phyloP scores from a whole-genome alignment of 2,113 vertebrate genomes.

The Nanorana parkeri region DNA sequence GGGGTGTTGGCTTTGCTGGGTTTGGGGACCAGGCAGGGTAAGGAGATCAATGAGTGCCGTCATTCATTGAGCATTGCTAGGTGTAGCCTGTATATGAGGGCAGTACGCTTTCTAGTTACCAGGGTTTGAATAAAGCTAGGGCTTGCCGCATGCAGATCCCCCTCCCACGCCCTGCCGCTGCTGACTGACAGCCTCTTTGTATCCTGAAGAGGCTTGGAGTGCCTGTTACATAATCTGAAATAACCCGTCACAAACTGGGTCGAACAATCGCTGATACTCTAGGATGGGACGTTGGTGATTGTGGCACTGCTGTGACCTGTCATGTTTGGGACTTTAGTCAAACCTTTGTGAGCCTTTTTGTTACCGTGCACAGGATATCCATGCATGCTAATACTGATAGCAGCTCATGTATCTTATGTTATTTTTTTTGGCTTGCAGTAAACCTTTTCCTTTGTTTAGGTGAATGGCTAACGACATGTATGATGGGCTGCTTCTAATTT shows the following conservation, averaged over 20 bases:
- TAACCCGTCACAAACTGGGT: slow-evolving; percentile 26
- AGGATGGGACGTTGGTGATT: too few relatives aligned
- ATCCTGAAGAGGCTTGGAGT: slow-evolving; percentile 13
- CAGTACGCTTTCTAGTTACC: background rate
- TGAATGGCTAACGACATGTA: too few relatives aligned
- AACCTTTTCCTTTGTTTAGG: too few relatives aligned
- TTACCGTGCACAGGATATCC: too few relatives aligned
- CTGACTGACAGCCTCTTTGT: slow-evolving; percentile 22
- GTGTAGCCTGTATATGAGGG: background rate
- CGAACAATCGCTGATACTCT: background rate
- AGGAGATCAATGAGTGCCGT: background rate
- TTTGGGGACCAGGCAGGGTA: background rate
- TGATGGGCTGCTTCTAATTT: too few relatives aligned
- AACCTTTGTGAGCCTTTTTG: too few relatives aligned
- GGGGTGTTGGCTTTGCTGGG: background rate
- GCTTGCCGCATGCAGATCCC: slow-evolving; percentile 19
- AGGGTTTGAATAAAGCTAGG: background rate
- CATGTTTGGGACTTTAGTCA: too few relatives aligned
- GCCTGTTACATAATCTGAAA: slow-evolving; percentile 26
- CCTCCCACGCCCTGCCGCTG: slow-evolving; percentile 1
- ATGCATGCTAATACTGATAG: too few relatives aligned
- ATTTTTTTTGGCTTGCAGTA: too few relatives aligned
- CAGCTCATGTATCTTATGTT: too few relatives aligned
- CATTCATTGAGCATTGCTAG: background rate
- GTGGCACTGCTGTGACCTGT: too few relatives aligned